phyloP scores from a whole-genome alignment of 2,888 invertebrate genomes.

The Ischnus inquisitorius region DNA sequence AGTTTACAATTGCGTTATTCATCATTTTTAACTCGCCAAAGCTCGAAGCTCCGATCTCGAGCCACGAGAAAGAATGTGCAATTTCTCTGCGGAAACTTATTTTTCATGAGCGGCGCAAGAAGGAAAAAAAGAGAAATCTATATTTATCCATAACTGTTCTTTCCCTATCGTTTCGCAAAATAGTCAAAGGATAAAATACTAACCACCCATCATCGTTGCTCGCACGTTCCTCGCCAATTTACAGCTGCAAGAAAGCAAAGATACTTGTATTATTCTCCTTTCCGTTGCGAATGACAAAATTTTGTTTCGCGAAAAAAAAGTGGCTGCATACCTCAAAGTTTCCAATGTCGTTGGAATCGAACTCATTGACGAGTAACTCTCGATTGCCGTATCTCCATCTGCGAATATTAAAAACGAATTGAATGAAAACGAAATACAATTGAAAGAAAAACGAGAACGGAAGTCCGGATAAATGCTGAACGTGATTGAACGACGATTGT shows the following conservation, averaged over 20 bases:
- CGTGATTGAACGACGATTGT: slow-evolving; percentile 11
- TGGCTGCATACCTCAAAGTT: slow-evolving; percentile 84
- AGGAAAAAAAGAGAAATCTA: not conserved
- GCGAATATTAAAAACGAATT: slow-evolving; percentile 41
- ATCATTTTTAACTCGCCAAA: too few species aligned
- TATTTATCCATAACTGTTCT: not conserved
- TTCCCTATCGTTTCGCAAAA: not conserved
- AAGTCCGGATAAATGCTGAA: not conserved
- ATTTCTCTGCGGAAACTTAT: too few species aligned
- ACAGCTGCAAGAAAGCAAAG: slow-evolving; percentile 72
- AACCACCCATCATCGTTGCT: not conserved
- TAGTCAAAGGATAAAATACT: slow-evolving; percentile 10
- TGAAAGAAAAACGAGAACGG: not conserved
- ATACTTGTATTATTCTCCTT: slow-evolving; percentile 5
- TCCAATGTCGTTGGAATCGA: slow-evolving; percentile 84
- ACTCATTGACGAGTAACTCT: slow-evolving; percentile 85
- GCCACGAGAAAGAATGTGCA: too few species aligned
- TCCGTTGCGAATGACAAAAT: not conserved
- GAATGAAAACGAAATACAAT: not conserved
- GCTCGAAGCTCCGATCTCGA: too few species aligned
- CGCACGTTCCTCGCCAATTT: slow-evolving; percentile 41
- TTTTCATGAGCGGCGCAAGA: not conserved
- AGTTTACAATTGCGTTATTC: too few species aligned
- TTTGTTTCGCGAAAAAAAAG: not conserved
- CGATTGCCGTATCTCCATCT: slow-evolving; percentile 84